Evolutionary conservation across 2,888 invertebrate genomes (phyloP).

Genomic region (Pristionchus arcanus): DNA sequence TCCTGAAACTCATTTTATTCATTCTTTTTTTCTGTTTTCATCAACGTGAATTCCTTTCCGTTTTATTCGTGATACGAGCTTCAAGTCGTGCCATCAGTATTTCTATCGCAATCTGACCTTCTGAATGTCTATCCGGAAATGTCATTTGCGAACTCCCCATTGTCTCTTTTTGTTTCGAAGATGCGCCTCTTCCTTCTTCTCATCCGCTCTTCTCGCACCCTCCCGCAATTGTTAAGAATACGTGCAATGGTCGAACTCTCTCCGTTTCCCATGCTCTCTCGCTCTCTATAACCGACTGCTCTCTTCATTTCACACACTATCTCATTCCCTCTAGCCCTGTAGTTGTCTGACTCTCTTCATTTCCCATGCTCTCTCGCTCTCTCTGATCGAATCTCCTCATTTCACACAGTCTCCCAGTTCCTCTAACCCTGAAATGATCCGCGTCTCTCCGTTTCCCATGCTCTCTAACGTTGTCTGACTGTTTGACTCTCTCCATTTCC

Average conservation of each 20-base stretch:
- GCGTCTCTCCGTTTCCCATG: background rate
- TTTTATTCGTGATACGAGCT: no score
- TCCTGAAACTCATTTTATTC: no score
- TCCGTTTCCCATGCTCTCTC: background rate
- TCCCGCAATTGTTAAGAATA: background rate
- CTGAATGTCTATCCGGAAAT: no score
- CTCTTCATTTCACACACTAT: background rate
- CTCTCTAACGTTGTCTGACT: background rate
- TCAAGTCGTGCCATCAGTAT: no score
- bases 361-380: background rate
- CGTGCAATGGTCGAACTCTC: background rate
- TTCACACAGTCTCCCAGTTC: background rate
- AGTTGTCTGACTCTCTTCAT: no score
- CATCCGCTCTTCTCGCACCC: background rate
- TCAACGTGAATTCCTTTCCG: no score
- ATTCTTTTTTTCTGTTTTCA: no score
- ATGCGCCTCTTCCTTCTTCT: background rate
- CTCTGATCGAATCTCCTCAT: background rate
- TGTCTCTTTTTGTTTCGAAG: no score
- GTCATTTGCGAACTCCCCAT: no score
- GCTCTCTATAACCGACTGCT: background rate
- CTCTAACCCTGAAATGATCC: no score
- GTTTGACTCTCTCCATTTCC: background rate
- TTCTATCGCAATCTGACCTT: no score
- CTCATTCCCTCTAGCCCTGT: background rate